Base-by-base conservation (phyloP, 1,140 invertebrate genomes). In the Drosophila nikananu region DNA sequence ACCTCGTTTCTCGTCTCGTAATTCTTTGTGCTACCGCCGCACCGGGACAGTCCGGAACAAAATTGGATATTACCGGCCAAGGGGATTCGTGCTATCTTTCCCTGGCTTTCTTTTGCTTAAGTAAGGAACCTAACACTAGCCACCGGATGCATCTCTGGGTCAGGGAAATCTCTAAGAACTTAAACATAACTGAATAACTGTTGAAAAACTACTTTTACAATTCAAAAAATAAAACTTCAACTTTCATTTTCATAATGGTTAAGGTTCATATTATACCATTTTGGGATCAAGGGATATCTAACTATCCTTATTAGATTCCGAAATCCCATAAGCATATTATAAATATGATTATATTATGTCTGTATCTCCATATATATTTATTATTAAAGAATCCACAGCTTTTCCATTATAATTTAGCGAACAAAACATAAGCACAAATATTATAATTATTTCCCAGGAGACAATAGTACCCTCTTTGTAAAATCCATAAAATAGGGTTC, bases 11-110 rank as follows among this genome's bases (percentile, higher is more conserved):
- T 52, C 49, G 37, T 64, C 72, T 65, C 72, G 54, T 76, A 66
- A 66, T 66, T 77, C 71, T 74, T 74, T 74, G 30, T 73, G 62
- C 48, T 41, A 54, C 73, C 73, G 62, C 74, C 74, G 54, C 30
- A 76, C 61, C 52, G 72, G 61, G 71, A 76, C 62, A 65, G 76
- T 67, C 62, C 67, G 80, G 80, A 82, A 74, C 74, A 72, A 79
- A 83, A 74, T 57, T 60, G 60, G 79, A 72, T 80, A 70, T 32
- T 41, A 67, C 75, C 62, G 75, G 75, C 35, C 62, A 39, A 55
- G 41, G 70, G 35, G 52, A 19, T 41, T 25, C 37, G 39, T 23
- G 46, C 60, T 42, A 37, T 72, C 35, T 19, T 30, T 60, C 37
- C 49, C 52, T 59, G 70, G 44, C 70, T 71, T 73, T 73, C 70